Base-by-base conservation (phyloP, 2,113 vertebrate species). In the Turnix velox region DNA sequence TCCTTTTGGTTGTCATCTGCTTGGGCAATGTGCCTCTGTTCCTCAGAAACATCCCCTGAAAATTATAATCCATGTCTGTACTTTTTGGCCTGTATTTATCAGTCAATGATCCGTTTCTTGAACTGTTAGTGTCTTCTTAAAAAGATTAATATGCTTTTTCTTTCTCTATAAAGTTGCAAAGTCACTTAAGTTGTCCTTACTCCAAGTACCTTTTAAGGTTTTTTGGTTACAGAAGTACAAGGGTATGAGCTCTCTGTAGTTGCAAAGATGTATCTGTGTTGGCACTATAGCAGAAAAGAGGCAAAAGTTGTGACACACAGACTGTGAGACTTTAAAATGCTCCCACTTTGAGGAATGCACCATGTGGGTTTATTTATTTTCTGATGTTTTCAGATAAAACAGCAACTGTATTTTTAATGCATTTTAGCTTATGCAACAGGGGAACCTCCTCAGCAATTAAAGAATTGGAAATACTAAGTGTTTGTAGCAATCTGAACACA, bases 41-140 rank as follows among this genome's bases (percentile, higher is more conserved):
- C 33, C 52, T 82, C 24, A 82, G 80, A 65, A 84, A 39, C 2
- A 49, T 73, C 33, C 49, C 82, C 66, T 58, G 62, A 73, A 92
- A 87, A 65, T 45, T 4, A 31, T 87, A 72, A 78, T 92, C 37
- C 33, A 28, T 14, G 18, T 69, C 42, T 88, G 79, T 77, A 62
- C 86, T 95, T 90, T 45, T 84, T 87, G 39, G 57, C 65, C 33
- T 92, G 12, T 65, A n/a, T 82, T 88, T 65, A 88, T n/a, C n/a
- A n/a, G n/a, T n/a, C n/a, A n/a, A n/a, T n/a, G n/a, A 87, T 90
- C 46, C 20, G 39, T 81, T 94, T 89, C 42, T 91, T 78, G 55
- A 78, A 43, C 43, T 91, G 33, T 68, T 68, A 92, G 37, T 84
- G 72, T 75, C 62, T n/a, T 94, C 52, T 81, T 92, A 37, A 65